These are phyloP conservation scores for Calliphora vicina DNA, from an alignment of 1,140 invertebrate species.

Conservation along the genomic window DNA sequence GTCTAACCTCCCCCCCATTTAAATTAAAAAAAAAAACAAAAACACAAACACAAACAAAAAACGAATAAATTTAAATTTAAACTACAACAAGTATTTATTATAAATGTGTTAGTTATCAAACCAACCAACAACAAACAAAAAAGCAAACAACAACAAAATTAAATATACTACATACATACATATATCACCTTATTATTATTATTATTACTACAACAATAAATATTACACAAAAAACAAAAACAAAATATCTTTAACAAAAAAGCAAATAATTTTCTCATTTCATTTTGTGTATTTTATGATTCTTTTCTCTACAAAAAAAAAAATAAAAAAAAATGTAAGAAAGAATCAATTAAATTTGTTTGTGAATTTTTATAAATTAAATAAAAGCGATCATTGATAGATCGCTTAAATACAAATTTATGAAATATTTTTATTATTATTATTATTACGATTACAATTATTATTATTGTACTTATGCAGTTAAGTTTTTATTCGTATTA, in stretches of 20 bases:
- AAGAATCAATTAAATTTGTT: not conserved
- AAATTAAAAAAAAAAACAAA: not conserved
- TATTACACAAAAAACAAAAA: not conserved
- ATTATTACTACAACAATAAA: not conserved
- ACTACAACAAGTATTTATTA: constrained; percentile 15
- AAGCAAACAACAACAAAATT: not conserved
- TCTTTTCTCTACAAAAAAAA: not conserved
- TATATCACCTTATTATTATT: not conserved
- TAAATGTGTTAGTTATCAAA: constrained; percentile 24
- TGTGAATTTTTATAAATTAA: not conserved
- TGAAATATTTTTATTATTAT: not conserved
- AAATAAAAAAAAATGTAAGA: not conserved
- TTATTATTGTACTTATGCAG: not conserved
- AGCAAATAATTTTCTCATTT: not conserved
- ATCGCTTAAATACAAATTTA: too few relatives aligned
- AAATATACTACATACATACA: too few relatives aligned
- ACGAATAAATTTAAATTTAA: constrained; percentile 11
- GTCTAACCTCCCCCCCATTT: not conserved
- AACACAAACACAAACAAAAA: constrained; percentile 10
- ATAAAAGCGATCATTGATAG: too few relatives aligned
- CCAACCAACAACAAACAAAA: not conserved
- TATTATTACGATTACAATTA: not conserved
- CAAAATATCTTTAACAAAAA: not conserved
- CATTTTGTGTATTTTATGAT: not conserved
- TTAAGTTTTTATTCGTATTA: not conserved